Percentiles rank a stretch among this genome's conserved stretches.
phyloP scores from a whole-genome alignment of 2,113 vertebrate genomes.

The Progne subis region DNA sequence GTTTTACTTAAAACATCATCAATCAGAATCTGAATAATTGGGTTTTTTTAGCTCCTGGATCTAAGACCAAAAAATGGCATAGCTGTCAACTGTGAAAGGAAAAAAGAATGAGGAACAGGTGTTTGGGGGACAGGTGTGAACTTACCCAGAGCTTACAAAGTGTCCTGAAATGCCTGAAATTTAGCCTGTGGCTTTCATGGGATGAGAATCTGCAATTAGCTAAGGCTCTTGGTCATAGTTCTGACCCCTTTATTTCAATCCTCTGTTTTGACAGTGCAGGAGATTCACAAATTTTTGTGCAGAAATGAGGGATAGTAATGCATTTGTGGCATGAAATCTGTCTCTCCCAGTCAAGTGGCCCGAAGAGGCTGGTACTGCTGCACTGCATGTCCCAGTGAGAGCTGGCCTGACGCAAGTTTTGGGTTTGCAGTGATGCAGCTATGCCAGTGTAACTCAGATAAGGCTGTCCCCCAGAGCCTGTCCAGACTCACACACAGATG shows the following conservation, averaged over 20 bases:
- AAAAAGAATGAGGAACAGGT: background rate
- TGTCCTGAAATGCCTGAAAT: background rate
- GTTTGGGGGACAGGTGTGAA: background rate
- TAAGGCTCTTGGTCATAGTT: background rate
- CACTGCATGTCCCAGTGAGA: fast-evolving
- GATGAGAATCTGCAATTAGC: background rate
- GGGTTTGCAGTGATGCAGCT: background rate
- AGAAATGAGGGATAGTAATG: background rate
- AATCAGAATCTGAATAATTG: background rate
- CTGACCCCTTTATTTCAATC: background rate
- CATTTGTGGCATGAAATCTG: background rate
- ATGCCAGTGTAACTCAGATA: background rate
- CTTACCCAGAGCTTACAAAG: background rate
- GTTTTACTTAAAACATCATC: background rate
- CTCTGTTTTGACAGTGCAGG: background rate
- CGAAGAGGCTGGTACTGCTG: background rate
- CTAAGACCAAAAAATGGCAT: background rate
- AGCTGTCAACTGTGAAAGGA: background rate
- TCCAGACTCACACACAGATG: background rate
- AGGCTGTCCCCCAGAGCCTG: fast-evolving
- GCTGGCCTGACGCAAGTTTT: background rate
- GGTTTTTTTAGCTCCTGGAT: background rate
- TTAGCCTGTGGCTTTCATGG: background rate
- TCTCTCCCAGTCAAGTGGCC: background rate
- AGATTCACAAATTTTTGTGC: background rate